Conservation (phyloP, 1,140 invertebrate genomes). For the Listronotus oregonensis region DNA sequence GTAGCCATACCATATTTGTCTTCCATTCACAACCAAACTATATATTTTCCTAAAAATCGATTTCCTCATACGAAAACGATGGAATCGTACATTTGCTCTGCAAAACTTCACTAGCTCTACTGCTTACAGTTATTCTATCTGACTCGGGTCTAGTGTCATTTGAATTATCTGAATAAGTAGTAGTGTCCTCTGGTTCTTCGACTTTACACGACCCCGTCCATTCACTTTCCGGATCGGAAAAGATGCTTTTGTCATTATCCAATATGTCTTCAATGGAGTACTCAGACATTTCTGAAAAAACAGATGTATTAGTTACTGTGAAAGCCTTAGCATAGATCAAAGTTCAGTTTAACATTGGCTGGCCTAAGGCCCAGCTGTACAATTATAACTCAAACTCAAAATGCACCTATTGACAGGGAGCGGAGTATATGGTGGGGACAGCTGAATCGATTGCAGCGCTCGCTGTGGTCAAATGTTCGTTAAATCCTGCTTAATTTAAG, state of each 20-base stretch:
- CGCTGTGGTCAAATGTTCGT: too few species aligned
- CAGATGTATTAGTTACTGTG: constrained; percentile 3
- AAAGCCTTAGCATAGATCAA: too few species aligned
- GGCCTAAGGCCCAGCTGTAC: too few species aligned
- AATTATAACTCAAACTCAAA: too few species aligned
- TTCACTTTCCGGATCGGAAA: constrained; percentile 66
- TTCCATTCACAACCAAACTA: too few species aligned
- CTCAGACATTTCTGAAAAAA: constrained; percentile 53
- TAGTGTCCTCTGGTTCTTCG: constrained; percentile 42
- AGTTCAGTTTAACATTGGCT: too few species aligned
- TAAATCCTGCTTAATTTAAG: too few species aligned
- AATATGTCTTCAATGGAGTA: constrained; percentile 58
- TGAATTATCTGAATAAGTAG: constrained; percentile 13
- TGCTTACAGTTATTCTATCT: constrained; percentile 26
- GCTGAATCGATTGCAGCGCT: too few species aligned
- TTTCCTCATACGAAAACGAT: constrained; percentile 31
- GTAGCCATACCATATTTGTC: too few species aligned
- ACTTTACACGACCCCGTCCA: constrained; percentile 58
- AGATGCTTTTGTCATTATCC: constrained; percentile 57
- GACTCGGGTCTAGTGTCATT: constrained; percentile 42
- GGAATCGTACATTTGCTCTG: constrained; percentile 20
- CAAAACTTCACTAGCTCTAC: constrained; percentile 2
- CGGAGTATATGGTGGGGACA: too few species aligned
- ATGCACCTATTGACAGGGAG: too few species aligned
- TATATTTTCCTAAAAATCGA: constrained; percentile 20